Evolutionary conservation across 1,140 invertebrate genomes (phyloP).

Genomic region (Drosophila cardini): DNA sequence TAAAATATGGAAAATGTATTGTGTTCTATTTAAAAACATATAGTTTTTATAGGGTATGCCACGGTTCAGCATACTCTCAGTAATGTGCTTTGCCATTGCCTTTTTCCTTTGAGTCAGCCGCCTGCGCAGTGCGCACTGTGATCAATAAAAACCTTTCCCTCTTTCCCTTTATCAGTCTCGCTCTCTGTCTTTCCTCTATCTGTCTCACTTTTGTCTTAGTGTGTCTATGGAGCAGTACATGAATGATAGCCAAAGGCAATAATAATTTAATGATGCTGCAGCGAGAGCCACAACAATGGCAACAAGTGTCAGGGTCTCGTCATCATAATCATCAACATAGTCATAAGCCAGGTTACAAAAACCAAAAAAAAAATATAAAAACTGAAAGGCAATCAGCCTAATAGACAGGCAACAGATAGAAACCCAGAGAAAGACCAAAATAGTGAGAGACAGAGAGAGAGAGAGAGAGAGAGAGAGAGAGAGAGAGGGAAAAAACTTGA

Average conservation of each 20-base stretch:
- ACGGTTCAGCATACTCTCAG: background rate
- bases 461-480: background rate
- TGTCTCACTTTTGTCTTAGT: conserved; percentile 20
- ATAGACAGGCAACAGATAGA: conserved; percentile 41
- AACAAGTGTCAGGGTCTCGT: conserved; percentile 62
- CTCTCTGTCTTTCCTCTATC: conserved; percentile 18
- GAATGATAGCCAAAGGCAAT: conserved; percentile 66
- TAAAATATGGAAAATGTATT: no score
- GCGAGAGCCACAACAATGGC: conserved; percentile 33
- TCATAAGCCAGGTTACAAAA: conserved; percentile 15
- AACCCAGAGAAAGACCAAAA: background rate
- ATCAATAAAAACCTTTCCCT: conserved; percentile 27
- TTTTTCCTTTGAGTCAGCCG: conserved; percentile 32
- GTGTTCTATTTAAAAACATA: no score
- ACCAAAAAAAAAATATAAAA: background rate
- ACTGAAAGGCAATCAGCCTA: conserved; percentile 61
- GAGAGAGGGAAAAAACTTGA: background rate
- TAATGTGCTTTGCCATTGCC: background rate
- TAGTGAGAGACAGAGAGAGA: background rate
- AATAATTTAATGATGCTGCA: conserved; percentile 81
- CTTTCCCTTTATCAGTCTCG: conserved; percentile 17
- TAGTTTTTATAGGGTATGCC: no score
- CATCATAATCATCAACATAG: conserved; percentile 46
- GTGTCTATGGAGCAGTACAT: conserved; percentile 22
- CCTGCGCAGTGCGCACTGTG: conserved; percentile 25